Conservation (phyloP, 1,140 invertebrate genomes). For the Bombyx mori region ASM3026992v2 NC_085128.1:7348501-7349000, state of each 20-base stretch:
- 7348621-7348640: too few relatives aligned
- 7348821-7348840: conserved; percentile 54
- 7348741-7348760: conserved; percentile 56
- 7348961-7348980: not conserved
- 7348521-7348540: too few relatives aligned
- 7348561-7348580: too few relatives aligned
- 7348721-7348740: conserved; percentile 64
- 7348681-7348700: conserved; percentile 21
- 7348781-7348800: conserved; percentile 53
- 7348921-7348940: not conserved
- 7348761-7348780: conserved; percentile 41
- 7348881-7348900: not conserved
- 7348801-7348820: conserved; percentile 47
- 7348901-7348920: conserved; percentile 9
- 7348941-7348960: conserved; percentile 3
- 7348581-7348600: too few relatives aligned
- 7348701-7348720: conserved; percentile 41
- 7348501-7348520: too few relatives aligned
- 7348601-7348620: too few relatives aligned
- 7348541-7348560: too few relatives aligned
- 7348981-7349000: not conserved
- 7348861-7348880: conserved; percentile 10
- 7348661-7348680: conserved; percentile 3
- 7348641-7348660: too few relatives aligned
- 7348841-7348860: conserved; percentile 40